phyloP scores from a whole-genome alignment of 2,797 vertebrate genomes.

The Semotilus atromaculatus region DNA sequence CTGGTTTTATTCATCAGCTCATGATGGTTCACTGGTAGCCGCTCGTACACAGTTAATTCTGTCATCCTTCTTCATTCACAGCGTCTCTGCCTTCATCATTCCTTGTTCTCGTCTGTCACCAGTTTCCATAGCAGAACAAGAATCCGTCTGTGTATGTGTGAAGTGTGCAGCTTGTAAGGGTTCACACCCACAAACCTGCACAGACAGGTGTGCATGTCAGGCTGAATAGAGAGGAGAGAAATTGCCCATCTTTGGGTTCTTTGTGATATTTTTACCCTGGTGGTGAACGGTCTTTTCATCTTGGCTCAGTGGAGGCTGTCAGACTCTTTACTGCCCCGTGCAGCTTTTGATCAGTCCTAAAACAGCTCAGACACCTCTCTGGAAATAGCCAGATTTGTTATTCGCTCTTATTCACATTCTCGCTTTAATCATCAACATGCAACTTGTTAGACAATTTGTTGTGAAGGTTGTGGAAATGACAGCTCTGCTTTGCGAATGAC shows the following conservation, averaged over 20 bases:
- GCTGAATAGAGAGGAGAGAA: constrained; percentile 5
- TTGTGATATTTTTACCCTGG: constrained; percentile 30
- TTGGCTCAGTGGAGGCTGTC: background rate
- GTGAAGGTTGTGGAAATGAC: constrained; percentile 8
- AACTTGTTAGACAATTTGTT: constrained; percentile 4
- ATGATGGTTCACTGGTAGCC: constrained; percentile 10
- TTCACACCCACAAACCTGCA: background rate
- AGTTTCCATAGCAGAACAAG: constrained; percentile 31
- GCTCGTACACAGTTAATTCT: background rate
- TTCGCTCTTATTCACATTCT: background rate
- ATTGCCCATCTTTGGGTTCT: background rate
- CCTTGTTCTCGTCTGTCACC: constrained; percentile 11
- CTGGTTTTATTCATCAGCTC: background rate
- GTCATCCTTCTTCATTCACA: constrained; percentile 16
- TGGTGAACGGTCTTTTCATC: background rate
- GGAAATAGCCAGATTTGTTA: background rate
- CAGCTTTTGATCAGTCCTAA: constrained; percentile 6
- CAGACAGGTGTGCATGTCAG: constrained; percentile 25
- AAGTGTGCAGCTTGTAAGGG: background rate
- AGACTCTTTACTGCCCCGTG: background rate
- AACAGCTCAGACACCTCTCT: background rate
- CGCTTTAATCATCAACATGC: background rate
- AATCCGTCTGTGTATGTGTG: constrained; percentile 27
- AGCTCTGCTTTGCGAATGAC: background rate
- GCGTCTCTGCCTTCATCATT: background rate